Evolutionary conservation across 2,113 vertebrate species (phyloP).

Genomic region (Dryoscopus gambensis): DNA sequence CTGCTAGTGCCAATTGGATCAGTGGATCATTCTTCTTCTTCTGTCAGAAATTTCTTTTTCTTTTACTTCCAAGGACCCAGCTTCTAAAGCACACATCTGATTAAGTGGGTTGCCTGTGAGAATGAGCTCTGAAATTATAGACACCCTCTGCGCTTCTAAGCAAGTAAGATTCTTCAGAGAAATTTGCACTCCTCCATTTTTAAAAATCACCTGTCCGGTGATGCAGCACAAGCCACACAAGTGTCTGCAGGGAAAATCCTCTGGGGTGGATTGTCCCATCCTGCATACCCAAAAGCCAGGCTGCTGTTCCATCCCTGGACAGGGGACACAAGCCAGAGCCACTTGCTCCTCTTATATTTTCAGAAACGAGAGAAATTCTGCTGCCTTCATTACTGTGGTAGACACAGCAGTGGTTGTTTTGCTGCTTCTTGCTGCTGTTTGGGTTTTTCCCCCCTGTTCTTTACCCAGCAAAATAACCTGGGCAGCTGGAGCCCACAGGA

Average conservation of each 20-base stretch:
- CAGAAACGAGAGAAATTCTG: not conserved
- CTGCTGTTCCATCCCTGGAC: not conserved
- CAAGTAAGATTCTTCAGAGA: not conserved
- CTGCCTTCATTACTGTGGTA: not conserved
- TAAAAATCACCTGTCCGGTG: not conserved
- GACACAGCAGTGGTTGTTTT: not conserved
- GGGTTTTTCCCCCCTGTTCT: not conserved
- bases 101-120: not conserved
- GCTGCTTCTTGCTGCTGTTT: not conserved
- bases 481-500: not conserved
- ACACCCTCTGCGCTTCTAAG: not conserved
- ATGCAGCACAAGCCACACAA: rapidly evolving
- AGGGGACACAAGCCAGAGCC: not conserved
- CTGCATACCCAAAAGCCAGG: rapidly evolving
- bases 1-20: not conserved
- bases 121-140: not conserved
- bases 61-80: not conserved
- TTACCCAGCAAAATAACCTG: not conserved
- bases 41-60: not conserved
- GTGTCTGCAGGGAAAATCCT: not conserved
- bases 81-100: not conserved
- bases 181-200: not conserved
- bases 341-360: not conserved
- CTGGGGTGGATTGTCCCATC: not conserved
- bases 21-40: not conserved